These are phyloP conservation scores for Pollenia angustigena DNA, from an alignment of 2,888 invertebrate genomes.

Conservation along the genomic window DNA sequence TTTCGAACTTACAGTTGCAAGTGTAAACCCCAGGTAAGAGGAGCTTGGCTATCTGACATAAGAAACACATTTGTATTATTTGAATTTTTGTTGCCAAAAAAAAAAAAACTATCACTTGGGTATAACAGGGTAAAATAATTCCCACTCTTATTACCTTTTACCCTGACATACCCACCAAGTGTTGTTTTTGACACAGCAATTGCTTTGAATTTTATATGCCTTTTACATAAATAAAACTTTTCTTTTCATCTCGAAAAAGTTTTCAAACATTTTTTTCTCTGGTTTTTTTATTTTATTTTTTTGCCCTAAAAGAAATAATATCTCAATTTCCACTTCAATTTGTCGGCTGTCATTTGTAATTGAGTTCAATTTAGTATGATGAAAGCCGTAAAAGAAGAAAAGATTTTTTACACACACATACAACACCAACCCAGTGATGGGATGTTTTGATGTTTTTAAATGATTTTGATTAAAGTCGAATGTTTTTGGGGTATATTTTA, in stretches of 20 bases:
- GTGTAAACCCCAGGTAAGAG: too few species aligned
- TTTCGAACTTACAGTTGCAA: too few species aligned
- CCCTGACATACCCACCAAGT: slow-evolving; percentile 8
- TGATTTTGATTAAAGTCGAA: slow-evolving; percentile 56
- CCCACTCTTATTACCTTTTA: too few species aligned
- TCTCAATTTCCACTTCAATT: slow-evolving; percentile 84
- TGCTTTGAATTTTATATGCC: slow-evolving; percentile 16
- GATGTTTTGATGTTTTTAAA: slow-evolving; percentile 53
- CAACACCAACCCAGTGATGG: background rate
- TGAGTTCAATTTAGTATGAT: slow-evolving; percentile 83
- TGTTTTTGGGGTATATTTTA: slow-evolving; percentile 36
- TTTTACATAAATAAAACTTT: background rate
- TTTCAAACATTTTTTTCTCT: background rate
- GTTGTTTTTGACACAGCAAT: slow-evolving; percentile 19
- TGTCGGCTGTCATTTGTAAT: slow-evolving; percentile 83
- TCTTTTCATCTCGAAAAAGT: slow-evolving; percentile 13
- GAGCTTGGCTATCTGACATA: too few species aligned
- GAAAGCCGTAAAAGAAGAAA: slow-evolving; percentile 63
- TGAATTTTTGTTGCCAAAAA: too few species aligned
- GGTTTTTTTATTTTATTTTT: background rate
- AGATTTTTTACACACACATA: slow-evolving; percentile 1
- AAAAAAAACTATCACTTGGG: too few species aligned
- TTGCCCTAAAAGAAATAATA: slow-evolving; percentile 76
- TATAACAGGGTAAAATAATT: too few species aligned
- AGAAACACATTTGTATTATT: too few species aligned